Conservation (phyloP, 2,888 invertebrate species). For the Iphiclides podalirius region DNA sequence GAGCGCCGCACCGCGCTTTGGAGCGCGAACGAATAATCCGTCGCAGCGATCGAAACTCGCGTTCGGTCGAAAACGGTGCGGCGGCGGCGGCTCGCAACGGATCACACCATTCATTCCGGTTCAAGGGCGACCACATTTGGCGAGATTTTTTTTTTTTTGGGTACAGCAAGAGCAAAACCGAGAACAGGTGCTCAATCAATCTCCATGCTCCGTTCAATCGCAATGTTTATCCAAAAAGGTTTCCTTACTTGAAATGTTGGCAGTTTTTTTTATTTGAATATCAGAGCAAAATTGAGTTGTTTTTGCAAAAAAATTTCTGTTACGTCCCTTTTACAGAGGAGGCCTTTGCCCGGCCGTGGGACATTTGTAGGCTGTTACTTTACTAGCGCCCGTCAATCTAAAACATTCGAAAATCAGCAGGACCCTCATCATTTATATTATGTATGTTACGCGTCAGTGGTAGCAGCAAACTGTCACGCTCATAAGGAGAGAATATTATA, state of each 20-base stretch:
- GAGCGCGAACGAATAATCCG: conserved; percentile 52
- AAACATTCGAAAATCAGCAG: too few relatives aligned
- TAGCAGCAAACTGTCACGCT: too few relatives aligned
- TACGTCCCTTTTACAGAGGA: too few relatives aligned
- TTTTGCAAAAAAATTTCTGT: too few relatives aligned
- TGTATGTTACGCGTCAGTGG: too few relatives aligned
- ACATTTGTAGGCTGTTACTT: too few relatives aligned
- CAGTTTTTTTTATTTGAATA: background rate
- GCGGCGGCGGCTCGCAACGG: conserved; percentile 39
- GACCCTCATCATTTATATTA: too few relatives aligned
- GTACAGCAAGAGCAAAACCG: conserved; percentile 34
- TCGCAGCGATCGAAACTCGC: conserved; percentile 50
- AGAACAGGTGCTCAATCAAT: conserved; percentile 23
- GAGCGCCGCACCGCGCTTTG: conserved; percentile 50
- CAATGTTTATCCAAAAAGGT: background rate
- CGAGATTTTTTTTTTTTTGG: conserved; percentile 37
- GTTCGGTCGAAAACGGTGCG: conserved; percentile 40
- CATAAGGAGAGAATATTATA: too few relatives aligned
- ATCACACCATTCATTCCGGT: conserved; percentile 49
- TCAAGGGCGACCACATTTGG: conserved; percentile 64
- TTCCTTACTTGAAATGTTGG: background rate
- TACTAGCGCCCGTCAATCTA: too few relatives aligned
- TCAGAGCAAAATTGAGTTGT: too few relatives aligned
- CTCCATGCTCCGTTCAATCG: background rate
- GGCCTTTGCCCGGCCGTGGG: too few relatives aligned